Evolutionary conservation across 37 sponge, comb jelly and placozoan species (phyloP), one percentile per base, ranked within the genome.

Genomic region (Geodia barretti): DNA sequence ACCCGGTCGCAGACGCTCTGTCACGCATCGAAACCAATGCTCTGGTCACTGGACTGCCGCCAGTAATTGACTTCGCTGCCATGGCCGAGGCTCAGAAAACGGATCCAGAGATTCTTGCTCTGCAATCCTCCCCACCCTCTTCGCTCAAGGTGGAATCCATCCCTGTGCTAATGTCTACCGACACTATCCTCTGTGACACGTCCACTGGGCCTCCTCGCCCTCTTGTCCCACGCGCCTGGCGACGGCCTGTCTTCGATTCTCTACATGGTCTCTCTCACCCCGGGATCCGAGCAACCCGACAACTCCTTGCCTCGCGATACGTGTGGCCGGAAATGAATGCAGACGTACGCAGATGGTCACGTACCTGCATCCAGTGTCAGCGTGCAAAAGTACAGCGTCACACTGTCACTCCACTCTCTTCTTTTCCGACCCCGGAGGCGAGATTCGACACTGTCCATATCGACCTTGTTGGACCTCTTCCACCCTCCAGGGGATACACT

Each of bases 391-490:
- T 85, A 1, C 79, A 77, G 4, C 72, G 68, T 40, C 79, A 85
- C 79, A 77, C 86, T n/a, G 63, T 26, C 2, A 72, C 75, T 14
- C 73, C 86, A 0, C 33, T 62, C 2, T 31, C 43, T 26, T n/a
- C 66, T 33, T 77, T 85, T 33, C 3, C 74, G 1, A 38, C 72
- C 28, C 85, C 85, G 2, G 72, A 76, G 34, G 65, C 64, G 54
- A 28, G 86, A 25, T 85, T 85, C 61, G 63, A 70, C 25, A 39
- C 58, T 40, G 66, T 85, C 1, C 86, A 85, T 40, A 77, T 85
- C 24, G 86, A 77, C 71, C 63, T 85, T 20, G 86, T 85, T 30
- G 86, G 86, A 5, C 86, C 86, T 28, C 86, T 85, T 25, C 86
- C 86, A 37, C 54, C 74, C 3, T 77, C 59, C 34, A 74, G 39